Base-by-base conservation (phyloP, 2,113 vertebrate species). In the Dryoscopus gambensis region DNA sequence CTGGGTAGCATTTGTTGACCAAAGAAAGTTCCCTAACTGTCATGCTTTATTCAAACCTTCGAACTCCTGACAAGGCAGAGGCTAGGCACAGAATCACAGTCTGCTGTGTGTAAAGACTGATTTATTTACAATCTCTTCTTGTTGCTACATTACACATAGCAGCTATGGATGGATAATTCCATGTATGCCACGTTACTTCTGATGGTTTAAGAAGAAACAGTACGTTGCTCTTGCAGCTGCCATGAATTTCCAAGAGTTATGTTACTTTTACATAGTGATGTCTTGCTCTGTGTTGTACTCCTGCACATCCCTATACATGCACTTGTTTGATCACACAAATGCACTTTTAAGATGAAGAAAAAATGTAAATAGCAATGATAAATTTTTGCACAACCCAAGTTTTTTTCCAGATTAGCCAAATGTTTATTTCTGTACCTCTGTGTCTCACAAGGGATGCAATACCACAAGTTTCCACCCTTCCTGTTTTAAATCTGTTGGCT, bases 191-290 rank as follows among this genome's bases (percentile, higher is more conserved):
- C 56, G 37, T 37, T 88, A 60, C 8, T 90, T 88, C n/a, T 67
- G 52, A 37, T 10, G 28, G 18, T 71, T 88, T 83, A 80, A 68
- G 57, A 79, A 55, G 47, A 56, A 90, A 14, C 1, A 55, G 17
- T 13, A 60, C 0, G 1, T 18, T 50, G 30, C 0, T 1, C 10
- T 79, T 92, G 35, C 71, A 64, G 57, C 62, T 52, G 57, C 33
- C 11, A 8, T n/a, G 63, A 88, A 60, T 82, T 90, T 62, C 23
- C 22, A 42, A 39, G 40, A 57, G 17, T 7, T 42, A 5, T 60
- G 5, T 40, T 75, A 18, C 49, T 30, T 77, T 70, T 75, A 35
- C 0, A 0, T 7, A 35, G 9, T 1, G 1, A 10, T 53, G 20
- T 42, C 52, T 71, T 62, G 17, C 25, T 87, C 30, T 86, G 2